A percentile compares a stretch with the other conserved stretches of the same genome.
These are phyloP conservation scores for Hepsetus odoe DNA, from an alignment of 2,113 vertebrate species.

Conservation along the genomic window DNA sequence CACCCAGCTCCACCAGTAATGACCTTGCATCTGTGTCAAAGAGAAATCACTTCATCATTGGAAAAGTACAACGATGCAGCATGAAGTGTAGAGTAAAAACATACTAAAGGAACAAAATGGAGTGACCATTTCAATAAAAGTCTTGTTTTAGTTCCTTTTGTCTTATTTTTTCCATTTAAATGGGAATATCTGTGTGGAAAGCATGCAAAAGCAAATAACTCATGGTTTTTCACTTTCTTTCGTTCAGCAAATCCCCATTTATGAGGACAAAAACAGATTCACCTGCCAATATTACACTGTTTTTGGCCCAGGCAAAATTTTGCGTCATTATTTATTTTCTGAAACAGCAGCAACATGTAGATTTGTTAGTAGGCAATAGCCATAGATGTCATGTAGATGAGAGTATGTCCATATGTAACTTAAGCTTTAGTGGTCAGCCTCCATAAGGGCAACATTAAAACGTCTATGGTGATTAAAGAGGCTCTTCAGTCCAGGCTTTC, in stretches of 20 bases:
- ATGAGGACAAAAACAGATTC: not conserved
- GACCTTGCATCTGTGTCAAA: constrained; percentile 42
- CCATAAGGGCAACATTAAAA: constrained; percentile 44
- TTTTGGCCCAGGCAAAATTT: too few relatives aligned
- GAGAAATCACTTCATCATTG: constrained; percentile 19
- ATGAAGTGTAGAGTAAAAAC: not conserved
- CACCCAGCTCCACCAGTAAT: constrained; percentile 33
- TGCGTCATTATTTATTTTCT: constrained; percentile 12
- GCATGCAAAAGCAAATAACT: too few relatives aligned
- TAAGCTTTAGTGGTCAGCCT: constrained; percentile 36
- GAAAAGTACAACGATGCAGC: not conserved
- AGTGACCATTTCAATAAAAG: too few relatives aligned
- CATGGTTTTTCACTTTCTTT: not conserved
- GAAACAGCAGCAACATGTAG: not conserved
- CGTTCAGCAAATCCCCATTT: not conserved
- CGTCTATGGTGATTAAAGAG: constrained; percentile 51
- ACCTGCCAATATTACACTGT: too few relatives aligned
- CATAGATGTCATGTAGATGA: constrained; percentile 44
- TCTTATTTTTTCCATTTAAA: too few relatives aligned
- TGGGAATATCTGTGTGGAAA: too few relatives aligned
- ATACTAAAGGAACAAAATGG: too few relatives aligned
- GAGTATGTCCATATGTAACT: constrained; percentile 32
- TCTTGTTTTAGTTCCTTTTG: too few relatives aligned
- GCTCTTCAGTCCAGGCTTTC: constrained; percentile 42
- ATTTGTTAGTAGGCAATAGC: constrained; percentile 24